Conservation (phyloP, 2,797 vertebrate genomes). For the Chloroceryle amazona region DNA sequence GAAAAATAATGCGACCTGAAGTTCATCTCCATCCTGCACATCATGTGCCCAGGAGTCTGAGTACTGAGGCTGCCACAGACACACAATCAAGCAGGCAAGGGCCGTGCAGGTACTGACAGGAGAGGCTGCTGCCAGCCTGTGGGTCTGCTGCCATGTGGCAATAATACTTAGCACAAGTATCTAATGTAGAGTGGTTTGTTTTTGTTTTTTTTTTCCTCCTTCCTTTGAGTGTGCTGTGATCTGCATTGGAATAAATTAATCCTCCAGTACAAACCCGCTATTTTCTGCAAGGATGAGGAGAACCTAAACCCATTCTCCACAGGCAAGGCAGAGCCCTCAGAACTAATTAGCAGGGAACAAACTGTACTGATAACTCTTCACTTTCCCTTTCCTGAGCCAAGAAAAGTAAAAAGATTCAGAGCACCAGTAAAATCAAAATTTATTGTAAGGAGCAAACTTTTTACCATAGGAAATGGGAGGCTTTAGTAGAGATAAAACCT, state of each 20-base stretch:
- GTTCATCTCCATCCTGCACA: neutral
- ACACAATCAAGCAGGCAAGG: neutral
- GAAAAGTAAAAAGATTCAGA: neutral
- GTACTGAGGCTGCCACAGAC: neutral
- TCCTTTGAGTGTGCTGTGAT: neutral
- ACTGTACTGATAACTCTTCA: neutral
- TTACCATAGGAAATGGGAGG: neutral
- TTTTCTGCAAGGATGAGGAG: neutral
- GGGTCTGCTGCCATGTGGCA: neutral
- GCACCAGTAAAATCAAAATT: neutral
- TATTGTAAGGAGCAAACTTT: neutral
- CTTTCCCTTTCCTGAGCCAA: neutral
- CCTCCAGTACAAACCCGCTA: neutral
- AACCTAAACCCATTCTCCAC: neutral
- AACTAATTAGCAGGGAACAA: neutral
- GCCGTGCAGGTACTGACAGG: fast-evolving
- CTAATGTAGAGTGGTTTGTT: neutral
- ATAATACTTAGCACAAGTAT: neutral
- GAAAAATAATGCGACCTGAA: neutral
- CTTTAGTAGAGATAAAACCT: neutral
- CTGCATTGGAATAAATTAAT: neutral
- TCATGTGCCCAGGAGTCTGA: neutral
- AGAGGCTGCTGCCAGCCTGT: neutral
- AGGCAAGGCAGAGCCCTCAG: neutral
- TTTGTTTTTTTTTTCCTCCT: neutral